Evolutionary conservation across 2,888 invertebrate genomes (phyloP).

Genomic region (Timema podura): DNA sequence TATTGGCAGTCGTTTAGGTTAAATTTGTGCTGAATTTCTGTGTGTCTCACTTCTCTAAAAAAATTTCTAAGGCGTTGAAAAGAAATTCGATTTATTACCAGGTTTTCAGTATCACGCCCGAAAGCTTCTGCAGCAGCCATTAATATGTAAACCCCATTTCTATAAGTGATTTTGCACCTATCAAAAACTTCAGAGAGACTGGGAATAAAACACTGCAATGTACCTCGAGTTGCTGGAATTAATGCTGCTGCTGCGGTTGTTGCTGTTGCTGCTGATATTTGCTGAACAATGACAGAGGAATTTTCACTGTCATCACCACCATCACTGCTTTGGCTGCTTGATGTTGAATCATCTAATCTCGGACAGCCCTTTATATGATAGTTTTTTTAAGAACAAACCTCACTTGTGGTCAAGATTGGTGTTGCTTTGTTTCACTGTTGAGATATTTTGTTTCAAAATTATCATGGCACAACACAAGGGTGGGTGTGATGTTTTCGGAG

Average conservation of each 20-base stretch:
- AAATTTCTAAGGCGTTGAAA: slow-evolving; percentile 13
- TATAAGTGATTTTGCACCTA: not conserved
- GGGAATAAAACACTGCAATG: not conserved
- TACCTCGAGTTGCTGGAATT: slow-evolving; percentile 10
- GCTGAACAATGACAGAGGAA: slow-evolving; percentile 8
- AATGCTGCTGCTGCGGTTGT: not conserved
- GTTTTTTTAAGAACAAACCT: too few species aligned
- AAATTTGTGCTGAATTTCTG: slow-evolving; percentile 17
- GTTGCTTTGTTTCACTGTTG: slow-evolving; percentile 15
- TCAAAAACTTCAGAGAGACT: not conserved
- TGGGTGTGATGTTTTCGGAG: too few species aligned
- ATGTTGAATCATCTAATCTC: not conserved
- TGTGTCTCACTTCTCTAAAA: not conserved
- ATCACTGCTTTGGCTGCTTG: not conserved
- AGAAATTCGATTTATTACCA: slow-evolving; percentile 12
- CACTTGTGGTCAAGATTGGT: too few species aligned
- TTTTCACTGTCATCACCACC: slow-evolving; percentile 7
- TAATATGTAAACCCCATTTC: not conserved
- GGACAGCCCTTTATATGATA: too few species aligned
- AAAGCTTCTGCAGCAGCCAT: too few species aligned
- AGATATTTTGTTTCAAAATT: too few species aligned
- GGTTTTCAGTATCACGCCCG: not conserved
- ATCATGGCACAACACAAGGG: too few species aligned
- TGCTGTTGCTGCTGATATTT: slow-evolving; percentile 11
- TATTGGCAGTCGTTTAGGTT: slow-evolving; percentile 9